phyloP scores from a whole-genome alignment of 2,113 vertebrate species.

The Phaetusa simplex region DNA sequence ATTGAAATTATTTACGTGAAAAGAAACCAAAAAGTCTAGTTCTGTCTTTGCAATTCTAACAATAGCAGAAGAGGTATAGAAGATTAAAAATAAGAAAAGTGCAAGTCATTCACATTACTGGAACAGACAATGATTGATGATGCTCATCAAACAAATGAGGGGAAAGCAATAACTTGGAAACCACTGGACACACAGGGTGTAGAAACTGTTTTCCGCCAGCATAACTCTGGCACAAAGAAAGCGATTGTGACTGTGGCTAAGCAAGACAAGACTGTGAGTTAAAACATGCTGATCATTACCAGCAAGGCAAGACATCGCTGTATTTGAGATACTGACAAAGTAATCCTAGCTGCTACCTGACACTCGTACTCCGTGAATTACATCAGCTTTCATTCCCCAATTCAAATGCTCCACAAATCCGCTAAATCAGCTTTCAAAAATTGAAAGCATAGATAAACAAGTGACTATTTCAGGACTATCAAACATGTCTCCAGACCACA shows the following conservation, averaged over 20 bases:
- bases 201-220: neutral
- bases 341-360: neutral
- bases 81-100: neutral
- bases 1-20: neutral
- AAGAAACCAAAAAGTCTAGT: neutral
- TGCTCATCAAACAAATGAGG: neutral
- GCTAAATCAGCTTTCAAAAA: neutral
- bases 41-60: neutral
- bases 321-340: neutral
- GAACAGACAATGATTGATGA: neutral
- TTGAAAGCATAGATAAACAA: rapidly evolving
- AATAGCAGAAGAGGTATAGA: neutral
- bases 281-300: neutral
- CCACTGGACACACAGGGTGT: rapidly evolving
- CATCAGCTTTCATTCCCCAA: neutral
- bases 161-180: neutral
- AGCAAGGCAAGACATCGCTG: neutral
- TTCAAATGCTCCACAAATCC: neutral
- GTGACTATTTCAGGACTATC: neutral
- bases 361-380: neutral
- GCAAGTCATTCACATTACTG: neutral
- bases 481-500: neutral
- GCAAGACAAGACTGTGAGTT: neutral
- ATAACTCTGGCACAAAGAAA: neutral
- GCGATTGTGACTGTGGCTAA: neutral